These are phyloP conservation scores for Salmo trutta DNA, from an alignment of 2,797 vertebrate genomes.

Conservation along the genomic window DNA sequence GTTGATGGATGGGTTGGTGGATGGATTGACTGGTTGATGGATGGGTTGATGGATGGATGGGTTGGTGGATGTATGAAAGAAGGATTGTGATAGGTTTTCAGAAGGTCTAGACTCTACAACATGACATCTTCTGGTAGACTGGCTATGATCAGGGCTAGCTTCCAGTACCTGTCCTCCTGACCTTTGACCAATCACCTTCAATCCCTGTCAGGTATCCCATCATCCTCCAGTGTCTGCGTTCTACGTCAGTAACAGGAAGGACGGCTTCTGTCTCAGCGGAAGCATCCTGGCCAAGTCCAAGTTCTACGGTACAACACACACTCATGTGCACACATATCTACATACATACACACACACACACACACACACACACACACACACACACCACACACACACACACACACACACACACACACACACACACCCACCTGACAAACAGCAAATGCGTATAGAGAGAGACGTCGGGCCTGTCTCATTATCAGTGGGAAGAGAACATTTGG, in stretches of 20 bases:
- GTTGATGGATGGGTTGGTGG: no score
- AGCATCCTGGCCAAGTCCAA: conserved; percentile 99
- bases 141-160: background rate
- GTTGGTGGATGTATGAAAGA: no score
- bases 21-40: rapidly evolving
- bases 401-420: background rate
- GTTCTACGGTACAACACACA: conserved; percentile 87
- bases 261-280: conserved; percentile 97
- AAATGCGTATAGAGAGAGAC: background rate
- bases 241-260: conserved; percentile 97
- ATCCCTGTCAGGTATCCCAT: conserved; percentile 87
- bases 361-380: background rate
- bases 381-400: background rate
- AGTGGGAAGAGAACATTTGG: background rate
- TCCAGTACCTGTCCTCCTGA: background rate
- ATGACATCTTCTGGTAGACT: background rate
- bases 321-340: background rate
- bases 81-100: no score
- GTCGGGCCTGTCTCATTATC: background rate
- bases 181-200: conserved; percentile 15
- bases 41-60: no score
- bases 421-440: background rate
- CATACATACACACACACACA: background rate
- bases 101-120: background rate
- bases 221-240: conserved; percentile 98